Percentiles rank a stretch among this genome's conserved stretches.
Conservation (phyloP, 1,140 invertebrate genomes). For the Euwallacea fornicatus region DNA sequence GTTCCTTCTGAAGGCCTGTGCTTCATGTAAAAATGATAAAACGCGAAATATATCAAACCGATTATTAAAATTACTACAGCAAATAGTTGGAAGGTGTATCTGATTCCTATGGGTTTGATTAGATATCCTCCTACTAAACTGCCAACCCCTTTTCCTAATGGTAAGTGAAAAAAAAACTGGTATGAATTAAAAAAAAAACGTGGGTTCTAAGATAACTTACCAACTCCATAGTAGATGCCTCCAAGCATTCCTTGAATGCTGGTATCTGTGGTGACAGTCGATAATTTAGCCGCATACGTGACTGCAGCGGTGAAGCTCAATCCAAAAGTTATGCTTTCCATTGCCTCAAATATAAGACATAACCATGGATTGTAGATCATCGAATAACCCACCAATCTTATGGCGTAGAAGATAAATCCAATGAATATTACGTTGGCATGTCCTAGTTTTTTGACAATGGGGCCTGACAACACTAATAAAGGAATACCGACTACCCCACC, state of each 20-base stretch:
- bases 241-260: constrained; percentile 81
- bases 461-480: constrained; percentile 74
- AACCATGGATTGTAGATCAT: constrained; percentile 80
- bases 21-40: constrained; percentile 67
- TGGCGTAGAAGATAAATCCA: constrained; percentile 75
- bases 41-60: constrained; percentile 69
- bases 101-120: constrained; percentile 72
- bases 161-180: constrained; percentile 8
- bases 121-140: constrained; percentile 76
- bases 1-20: constrained; percentile 50
- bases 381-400: constrained; percentile 77
- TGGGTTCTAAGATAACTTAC: constrained; percentile 54
- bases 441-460: constrained; percentile 76
- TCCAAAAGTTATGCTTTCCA: constrained; percentile 83
- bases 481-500: constrained; percentile 77
- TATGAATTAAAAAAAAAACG: not conserved
- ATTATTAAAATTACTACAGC: constrained; percentile 63
- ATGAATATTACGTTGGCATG: constrained; percentile 82
- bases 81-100: constrained; percentile 74
- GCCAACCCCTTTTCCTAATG: constrained; percentile 72
- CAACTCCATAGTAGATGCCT: constrained; percentile 79
- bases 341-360: constrained; percentile 78
- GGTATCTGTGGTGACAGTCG: constrained; percentile 77
- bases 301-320: constrained; percentile 80
- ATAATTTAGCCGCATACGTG: constrained; percentile 77